Evolutionary conservation across 2,113 vertebrate genomes (phyloP), one percentile per base, ranked within the genome.

Genomic region (Channa maculata): DNA sequence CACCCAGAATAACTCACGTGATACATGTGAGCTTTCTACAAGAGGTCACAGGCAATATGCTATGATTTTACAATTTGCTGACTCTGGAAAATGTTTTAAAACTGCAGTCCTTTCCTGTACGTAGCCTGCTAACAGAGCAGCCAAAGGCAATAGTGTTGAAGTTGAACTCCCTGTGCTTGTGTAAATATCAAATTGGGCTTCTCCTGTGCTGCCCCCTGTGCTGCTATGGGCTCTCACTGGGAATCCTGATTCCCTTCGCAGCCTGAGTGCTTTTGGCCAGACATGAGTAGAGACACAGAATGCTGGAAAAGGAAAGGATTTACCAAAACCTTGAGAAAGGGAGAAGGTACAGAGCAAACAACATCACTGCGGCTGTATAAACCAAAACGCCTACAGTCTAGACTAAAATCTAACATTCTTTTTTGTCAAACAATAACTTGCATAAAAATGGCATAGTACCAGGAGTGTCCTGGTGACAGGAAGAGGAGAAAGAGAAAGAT

Each of bases 131-230:
- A 74, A 71, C 39, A 8, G 24, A 75, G 45, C 59, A 62, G 65
- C 38, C 64, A 65, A 54, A 76, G 67, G 70, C 65, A 43, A n/a
- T 12, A 1, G 46, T 13, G 75, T 15, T 39, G 48, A 34, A 57
- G 68, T 61, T 50, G 14, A 65, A 65, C 61, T 78, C 77, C 83
- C 78, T 15, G 11, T 39, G 71, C 84, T 79, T 77, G 61, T 79
- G 60, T 79, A 79, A 82, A 90, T 80, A 81, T 75, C 49, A 65
- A 65, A 75, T 71, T 61, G 14, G 65, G 37, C 61, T 65, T 77
- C 54, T 84, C 41, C 45, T 9, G 5, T 51, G 60, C 53, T 9
- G 71, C 38, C 79, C 59, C 70, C 60, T 64, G 69, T 63, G 55
- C 79, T 45, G 61, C 69, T 65, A 2, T 48, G 61, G 66, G 46